Base-by-base conservation (phyloP, 2,797 vertebrate species). In the Spheniscus humboldti region DNA sequence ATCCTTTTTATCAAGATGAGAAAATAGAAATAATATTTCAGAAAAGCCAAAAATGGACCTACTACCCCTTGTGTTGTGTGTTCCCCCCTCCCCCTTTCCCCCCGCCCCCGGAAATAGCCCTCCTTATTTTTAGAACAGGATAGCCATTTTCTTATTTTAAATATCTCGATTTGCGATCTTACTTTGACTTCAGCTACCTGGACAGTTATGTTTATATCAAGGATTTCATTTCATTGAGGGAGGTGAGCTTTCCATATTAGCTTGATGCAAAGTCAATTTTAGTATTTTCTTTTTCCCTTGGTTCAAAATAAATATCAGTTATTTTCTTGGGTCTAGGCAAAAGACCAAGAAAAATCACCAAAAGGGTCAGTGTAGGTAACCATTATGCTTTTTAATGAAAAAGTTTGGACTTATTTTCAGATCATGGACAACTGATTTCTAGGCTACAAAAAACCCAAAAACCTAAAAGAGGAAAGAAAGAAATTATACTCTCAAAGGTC, bases 21-120 rank as follows among this genome's bases (percentile, higher is more conserved):
- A 41, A 76, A 69, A 72, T 28, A 1, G 18, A 72, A 56, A 22
- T 11, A 82, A 30, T 62, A n/a, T 53, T 56, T 69, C 9, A 16
- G 43, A 72, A 31, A 19, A 20, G 1, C 2, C 1, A n/a, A 33
- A 67, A 74, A 15, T 52, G 14, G 77, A 30, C 6, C 4, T 55
- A 37, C 3, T n/a, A 1, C 5, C 10, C 4, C 30, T 41, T 9
- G 12, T 41, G 39, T 39, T 7, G 12, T 41, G 39, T 41, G 39
- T 41, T 6, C 6, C 4, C 2, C 2, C 9, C 6, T 11, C 9
- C 4, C 11, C 25, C 2, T 37, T 10, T 10, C 37, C 37, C 37
- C 37, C 37, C 11, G 1, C 6, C 2, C 7, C 8, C 20, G 8
- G 11, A 60, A 72, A 39, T n/a, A 73, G 0, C 2, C 2, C 3